phyloP scores from a whole-genome alignment of 2,888 invertebrate genomes.

The Lepidonotus clava region DNA sequence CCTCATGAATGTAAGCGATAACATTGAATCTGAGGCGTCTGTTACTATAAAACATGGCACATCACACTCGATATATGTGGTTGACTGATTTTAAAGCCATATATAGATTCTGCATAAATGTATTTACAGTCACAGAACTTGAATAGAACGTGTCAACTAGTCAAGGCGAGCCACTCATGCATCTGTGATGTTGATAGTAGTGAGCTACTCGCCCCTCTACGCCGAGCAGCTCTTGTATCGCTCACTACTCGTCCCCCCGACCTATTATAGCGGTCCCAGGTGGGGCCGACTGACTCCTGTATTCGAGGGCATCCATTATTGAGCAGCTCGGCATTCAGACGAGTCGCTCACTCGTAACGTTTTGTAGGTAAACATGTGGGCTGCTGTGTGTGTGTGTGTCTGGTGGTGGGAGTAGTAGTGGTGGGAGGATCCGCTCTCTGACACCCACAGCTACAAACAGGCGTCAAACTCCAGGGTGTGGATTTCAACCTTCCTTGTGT shows the following conservation, averaged over 20 bases:
- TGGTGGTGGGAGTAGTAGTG: neutral
- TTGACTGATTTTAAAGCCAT: no score
- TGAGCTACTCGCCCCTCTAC: no score
- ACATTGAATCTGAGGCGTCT: no score
- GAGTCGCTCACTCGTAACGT: constrained; percentile 15
- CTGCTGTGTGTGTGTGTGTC: neutral
- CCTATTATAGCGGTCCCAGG: constrained; percentile 48
- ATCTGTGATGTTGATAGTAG: no score
- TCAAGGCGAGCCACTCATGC: no score
- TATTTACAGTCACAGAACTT: no score
- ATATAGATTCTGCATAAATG: no score
- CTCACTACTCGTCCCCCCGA: neutral
- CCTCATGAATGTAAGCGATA: no score
- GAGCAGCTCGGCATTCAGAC: constrained; percentile 21
- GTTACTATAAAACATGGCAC: no score
- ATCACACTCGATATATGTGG: no score
- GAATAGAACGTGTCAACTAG: no score
- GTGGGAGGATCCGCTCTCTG: neutral
- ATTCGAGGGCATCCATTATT: constrained; percentile 52
- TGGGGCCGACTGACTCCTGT: constrained; percentile 39
- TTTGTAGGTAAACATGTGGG: constrained; percentile 22
- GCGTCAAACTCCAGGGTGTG: neutral
- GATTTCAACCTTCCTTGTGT: constrained; percentile 14
- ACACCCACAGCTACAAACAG: no score
- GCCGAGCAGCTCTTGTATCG: constrained; percentile 30